Percentiles rank a stretch among this genome's conserved stretches.
phyloP scores from a whole-genome alignment of 23 tunicate species.

The Styela clava region DNA sequence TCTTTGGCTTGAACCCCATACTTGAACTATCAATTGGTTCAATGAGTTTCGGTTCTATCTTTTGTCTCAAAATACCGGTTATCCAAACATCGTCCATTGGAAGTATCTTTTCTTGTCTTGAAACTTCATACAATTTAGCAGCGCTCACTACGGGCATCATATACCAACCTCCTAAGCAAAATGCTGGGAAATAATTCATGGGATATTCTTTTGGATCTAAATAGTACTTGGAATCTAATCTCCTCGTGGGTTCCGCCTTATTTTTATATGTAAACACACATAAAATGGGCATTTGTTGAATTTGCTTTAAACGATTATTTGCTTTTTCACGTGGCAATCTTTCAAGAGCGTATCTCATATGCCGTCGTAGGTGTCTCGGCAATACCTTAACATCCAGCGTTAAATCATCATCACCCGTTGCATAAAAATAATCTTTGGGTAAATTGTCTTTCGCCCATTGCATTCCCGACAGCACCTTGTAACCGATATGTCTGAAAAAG shows the following conservation, averaged over 20 bases:
- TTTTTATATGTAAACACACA: not conserved
- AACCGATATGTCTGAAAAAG: slow-evolving; percentile 7
- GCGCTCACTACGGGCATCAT: slow-evolving; percentile 17
- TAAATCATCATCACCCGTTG: slow-evolving; percentile 12
- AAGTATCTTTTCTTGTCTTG: not conserved
- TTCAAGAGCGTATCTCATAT: not conserved
- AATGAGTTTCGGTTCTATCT: no score
- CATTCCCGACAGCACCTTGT: slow-evolving; percentile 22
- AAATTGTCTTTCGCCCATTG: slow-evolving; percentile 14
- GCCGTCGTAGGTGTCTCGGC: slow-evolving; percentile 1
- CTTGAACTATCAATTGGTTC: no score
- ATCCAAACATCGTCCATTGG: slow-evolving; percentile 30
- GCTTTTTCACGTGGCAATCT: not conserved
- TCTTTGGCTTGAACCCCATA: no score
- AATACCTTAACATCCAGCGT: not conserved
- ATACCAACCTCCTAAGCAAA: slow-evolving; percentile 10
- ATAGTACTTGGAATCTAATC: slow-evolving; percentile 9
- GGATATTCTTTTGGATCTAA: slow-evolving; percentile 10
- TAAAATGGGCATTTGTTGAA: slow-evolving; percentile 7
- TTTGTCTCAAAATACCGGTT: no score
- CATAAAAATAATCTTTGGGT: slow-evolving; percentile 5
- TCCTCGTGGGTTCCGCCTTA: not conserved
- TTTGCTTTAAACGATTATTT: not conserved
- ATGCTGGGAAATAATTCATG: slow-evolving; percentile 2
- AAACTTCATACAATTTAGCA: slow-evolving; percentile 1